Conservation (phyloP, 2,797 vertebrate genomes). For the Carcharodon carcharias region DNA sequence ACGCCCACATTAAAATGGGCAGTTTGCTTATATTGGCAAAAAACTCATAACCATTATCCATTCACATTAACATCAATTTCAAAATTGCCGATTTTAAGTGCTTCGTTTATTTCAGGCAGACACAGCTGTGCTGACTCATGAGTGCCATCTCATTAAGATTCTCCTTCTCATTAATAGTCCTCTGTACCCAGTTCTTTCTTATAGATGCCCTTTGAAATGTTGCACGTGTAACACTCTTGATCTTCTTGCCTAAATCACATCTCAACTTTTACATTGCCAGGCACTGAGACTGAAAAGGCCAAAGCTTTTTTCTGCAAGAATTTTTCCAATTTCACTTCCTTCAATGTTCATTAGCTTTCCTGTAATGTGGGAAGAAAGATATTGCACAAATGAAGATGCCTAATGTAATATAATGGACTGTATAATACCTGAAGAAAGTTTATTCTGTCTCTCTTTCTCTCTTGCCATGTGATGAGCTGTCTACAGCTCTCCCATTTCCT, state of each 20-base stretch:
- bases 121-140: background rate
- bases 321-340: background rate
- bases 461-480: no score
- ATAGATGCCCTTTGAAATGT: background rate
- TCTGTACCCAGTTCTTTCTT: background rate
- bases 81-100: background rate
- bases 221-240: background rate
- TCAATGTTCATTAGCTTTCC: background rate
- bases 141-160: background rate
- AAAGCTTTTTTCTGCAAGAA: background rate
- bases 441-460: background rate
- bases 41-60: background rate
- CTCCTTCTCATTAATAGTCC: background rate
- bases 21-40: slow-evolving; percentile 2
- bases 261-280: background rate
- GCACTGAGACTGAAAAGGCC: background rate
- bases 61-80: background rate
- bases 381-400: background rate
- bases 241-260: background rate
- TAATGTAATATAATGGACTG: background rate
- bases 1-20: background rate
- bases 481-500: background rate
- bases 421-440: background rate
- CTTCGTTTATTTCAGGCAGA: background rate
- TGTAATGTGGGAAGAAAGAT: background rate